phyloP scores from a whole-genome alignment of 2,888 invertebrate genomes.

The Amiota mariae region DNA sequence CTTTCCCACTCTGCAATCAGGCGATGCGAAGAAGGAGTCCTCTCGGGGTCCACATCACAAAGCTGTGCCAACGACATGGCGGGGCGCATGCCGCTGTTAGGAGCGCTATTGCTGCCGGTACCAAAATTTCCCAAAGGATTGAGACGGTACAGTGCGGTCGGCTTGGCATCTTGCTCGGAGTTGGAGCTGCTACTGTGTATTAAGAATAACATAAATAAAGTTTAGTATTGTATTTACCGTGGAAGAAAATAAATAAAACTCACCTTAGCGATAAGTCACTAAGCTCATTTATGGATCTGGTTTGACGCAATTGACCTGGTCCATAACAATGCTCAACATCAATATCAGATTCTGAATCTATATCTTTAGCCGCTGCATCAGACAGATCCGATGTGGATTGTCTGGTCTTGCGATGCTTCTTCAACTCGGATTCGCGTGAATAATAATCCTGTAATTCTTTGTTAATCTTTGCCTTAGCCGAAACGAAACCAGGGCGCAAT shows the following conservation, averaged over 20 bases:
- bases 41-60: slow-evolving; percentile 79
- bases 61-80: slow-evolving; percentile 81
- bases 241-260: slow-evolving; percentile 14
- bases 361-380: slow-evolving; percentile 77
- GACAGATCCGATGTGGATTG: slow-evolving; percentile 79
- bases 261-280: slow-evolving; percentile 68
- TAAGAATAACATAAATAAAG: slow-evolving; percentile 11
- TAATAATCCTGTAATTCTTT: slow-evolving; percentile 90
- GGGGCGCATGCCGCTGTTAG: slow-evolving; percentile 75
- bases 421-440: slow-evolving; percentile 85
- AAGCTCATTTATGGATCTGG: slow-evolving; percentile 79
- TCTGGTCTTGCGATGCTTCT: slow-evolving; percentile 79
- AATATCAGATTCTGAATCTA: slow-evolving; percentile 75
- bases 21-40: slow-evolving; percentile 81
- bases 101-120: slow-evolving; percentile 34
- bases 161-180: slow-evolving; percentile 51
- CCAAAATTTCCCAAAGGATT: slow-evolving; percentile 30
- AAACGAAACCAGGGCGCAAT: slow-evolving; percentile 84
- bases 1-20: slow-evolving; percentile 89
- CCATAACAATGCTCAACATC: slow-evolving; percentile 78
- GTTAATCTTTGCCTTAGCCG: slow-evolving; percentile 91
- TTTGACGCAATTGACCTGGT: slow-evolving; percentile 78
- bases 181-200: slow-evolving; percentile 64
- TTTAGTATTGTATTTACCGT: not conserved
- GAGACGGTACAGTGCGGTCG: no score